A percentile compares a stretch with the other conserved stretches of the same genome.
phyloP scores from a whole-genome alignment of 2,797 vertebrate species.

The Cynodonichthys magdalenae region DNA sequence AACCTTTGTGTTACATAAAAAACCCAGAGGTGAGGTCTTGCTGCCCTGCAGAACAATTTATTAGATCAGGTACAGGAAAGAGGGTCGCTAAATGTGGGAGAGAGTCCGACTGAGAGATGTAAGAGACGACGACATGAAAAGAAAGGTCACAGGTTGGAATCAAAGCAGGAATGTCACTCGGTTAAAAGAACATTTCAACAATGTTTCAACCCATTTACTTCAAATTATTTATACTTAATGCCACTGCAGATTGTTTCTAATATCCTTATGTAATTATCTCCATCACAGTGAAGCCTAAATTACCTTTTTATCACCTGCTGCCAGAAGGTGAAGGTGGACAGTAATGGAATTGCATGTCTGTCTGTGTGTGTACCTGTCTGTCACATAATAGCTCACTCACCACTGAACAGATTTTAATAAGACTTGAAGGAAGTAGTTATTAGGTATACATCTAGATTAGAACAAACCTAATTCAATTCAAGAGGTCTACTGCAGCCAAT shows the following conservation, averaged over 20 bases:
- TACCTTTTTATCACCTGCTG: not conserved
- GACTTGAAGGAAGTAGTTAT: too few relatives aligned
- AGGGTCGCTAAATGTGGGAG: slow-evolving; percentile 14
- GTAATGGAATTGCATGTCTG: too few relatives aligned
- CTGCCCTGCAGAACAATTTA: slow-evolving; percentile 24
- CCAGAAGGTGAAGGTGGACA: too few relatives aligned
- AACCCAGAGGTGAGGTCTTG: slow-evolving; percentile 33
- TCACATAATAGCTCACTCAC: too few relatives aligned
- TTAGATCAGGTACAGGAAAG: slow-evolving; percentile 29
- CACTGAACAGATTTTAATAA: too few relatives aligned
- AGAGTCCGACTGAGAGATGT: slow-evolving; percentile 39
- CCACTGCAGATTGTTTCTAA: not conserved
- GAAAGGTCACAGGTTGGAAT: slow-evolving; percentile 40
- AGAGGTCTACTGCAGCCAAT: too few relatives aligned
- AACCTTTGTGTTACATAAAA: slow-evolving; percentile 33
- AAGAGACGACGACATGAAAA: slow-evolving; percentile 35
- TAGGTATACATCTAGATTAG: too few relatives aligned
- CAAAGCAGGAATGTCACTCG: slow-evolving; percentile 11
- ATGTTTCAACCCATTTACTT: slow-evolving; percentile 1
- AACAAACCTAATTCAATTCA: too few relatives aligned
- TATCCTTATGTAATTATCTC: not conserved
- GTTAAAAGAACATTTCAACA: not conserved
- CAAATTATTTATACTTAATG: not conserved
- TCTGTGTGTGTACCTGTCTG: too few relatives aligned
- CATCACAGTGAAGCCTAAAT: not conserved